Evolutionary conservation across 2,888 invertebrate species (phyloP).

Genomic region (Aporophyla lueneburgensis): DNA sequence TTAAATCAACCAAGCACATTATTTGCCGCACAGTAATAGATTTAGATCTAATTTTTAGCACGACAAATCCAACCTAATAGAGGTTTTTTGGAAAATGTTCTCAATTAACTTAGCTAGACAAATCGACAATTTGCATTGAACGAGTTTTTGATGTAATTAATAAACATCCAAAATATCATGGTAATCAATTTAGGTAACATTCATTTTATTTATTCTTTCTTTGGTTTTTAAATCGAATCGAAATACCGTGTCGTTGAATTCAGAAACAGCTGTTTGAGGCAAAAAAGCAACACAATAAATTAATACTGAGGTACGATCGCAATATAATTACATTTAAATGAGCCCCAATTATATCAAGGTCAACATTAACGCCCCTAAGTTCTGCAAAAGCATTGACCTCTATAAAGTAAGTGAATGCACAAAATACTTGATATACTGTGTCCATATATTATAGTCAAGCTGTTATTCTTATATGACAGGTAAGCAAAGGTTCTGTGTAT

Average conservation of each 20-base stretch:
- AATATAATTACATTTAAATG: slow-evolving; percentile 61
- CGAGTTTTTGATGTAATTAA: background rate
- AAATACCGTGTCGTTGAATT: slow-evolving; percentile 32
- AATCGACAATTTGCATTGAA: background rate
- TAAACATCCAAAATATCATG: slow-evolving; percentile 4
- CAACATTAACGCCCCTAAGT: slow-evolving; percentile 46
- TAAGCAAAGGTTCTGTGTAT: slow-evolving; percentile 55
- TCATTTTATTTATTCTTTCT: slow-evolving; percentile 21
- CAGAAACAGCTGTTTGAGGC: slow-evolving; percentile 55
- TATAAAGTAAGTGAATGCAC: slow-evolving; percentile 50
- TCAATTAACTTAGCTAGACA: slow-evolving; percentile 18
- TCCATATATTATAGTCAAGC: slow-evolving; percentile 51
- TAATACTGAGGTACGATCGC: slow-evolving; percentile 73
- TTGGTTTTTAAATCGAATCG: slow-evolving; percentile 38
- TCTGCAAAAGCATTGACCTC: slow-evolving; percentile 47
- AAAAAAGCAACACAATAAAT: slow-evolving; percentile 67
- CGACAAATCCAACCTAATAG: slow-evolving; percentile 45
- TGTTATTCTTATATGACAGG: slow-evolving; percentile 41
- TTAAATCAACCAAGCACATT: slow-evolving; percentile 43
- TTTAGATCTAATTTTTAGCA: slow-evolving; percentile 52
- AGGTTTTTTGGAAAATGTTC: slow-evolving; percentile 48
- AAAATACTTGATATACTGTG: slow-evolving; percentile 49
- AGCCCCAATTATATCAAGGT: slow-evolving; percentile 71
- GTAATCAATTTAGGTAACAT: slow-evolving; percentile 26
- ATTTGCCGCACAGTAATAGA: slow-evolving; percentile 54